Evolutionary conservation across 2,797 vertebrate species (phyloP).

Genomic region (Amazona finschi): DNA sequence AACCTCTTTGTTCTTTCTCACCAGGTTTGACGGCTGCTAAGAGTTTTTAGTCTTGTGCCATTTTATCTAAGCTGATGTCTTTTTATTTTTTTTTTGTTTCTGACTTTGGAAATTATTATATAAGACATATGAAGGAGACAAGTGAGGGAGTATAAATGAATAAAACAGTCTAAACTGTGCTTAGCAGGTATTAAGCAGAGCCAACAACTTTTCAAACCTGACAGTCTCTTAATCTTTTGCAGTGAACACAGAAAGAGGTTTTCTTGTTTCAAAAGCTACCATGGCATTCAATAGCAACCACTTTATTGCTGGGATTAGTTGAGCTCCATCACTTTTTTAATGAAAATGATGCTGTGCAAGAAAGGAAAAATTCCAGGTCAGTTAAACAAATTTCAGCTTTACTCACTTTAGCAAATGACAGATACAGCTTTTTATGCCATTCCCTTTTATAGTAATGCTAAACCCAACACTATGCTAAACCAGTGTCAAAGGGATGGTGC

Average conservation of each 20-base stretch:
- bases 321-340: slow-evolving; percentile 40
- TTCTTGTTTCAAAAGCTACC: slow-evolving; percentile 61
- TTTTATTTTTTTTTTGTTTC: slow-evolving; percentile 67
- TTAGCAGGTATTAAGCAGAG: slow-evolving; percentile 45
- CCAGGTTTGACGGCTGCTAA: slow-evolving; percentile 44
- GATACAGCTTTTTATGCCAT: slow-evolving; percentile 26
- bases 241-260: slow-evolving; percentile 48
- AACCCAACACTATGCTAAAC: slow-evolving; percentile 9
- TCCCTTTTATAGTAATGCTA: slow-evolving; percentile 32
- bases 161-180: slow-evolving; percentile 62
- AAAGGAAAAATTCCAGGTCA: slow-evolving; percentile 15
- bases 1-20: slow-evolving; percentile 66
- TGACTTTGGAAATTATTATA: slow-evolving; percentile 73
- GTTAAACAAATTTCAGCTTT: slow-evolving; percentile 42
- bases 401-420: slow-evolving; percentile 12
- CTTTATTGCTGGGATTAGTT: slow-evolving; percentile 68
- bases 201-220: slow-evolving; percentile 59
- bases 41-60: slow-evolving; percentile 52
- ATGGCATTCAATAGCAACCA: slow-evolving; percentile 33
- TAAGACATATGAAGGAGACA: slow-evolving; percentile 61
- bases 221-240: slow-evolving; percentile 62
- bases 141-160: slow-evolving; percentile 54
- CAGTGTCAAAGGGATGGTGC: not conserved
- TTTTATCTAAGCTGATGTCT: slow-evolving; percentile 64
- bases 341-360: slow-evolving; percentile 10